These are phyloP conservation scores for Melanotaenia trifasciata DNA, from an alignment of 2,797 vertebrate species.

Conservation along the genomic window DNA sequence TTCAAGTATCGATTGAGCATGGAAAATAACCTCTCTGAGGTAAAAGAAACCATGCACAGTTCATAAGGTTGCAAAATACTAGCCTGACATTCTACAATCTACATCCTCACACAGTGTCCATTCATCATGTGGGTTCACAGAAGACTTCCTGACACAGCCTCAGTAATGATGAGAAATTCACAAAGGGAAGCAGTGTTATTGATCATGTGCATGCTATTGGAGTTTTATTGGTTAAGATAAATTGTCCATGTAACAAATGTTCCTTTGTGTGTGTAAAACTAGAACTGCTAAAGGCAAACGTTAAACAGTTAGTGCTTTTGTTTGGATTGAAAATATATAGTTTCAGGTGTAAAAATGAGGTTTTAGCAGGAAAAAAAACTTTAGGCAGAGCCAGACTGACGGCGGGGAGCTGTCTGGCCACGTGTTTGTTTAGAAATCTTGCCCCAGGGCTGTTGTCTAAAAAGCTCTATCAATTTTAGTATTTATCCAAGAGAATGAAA, in stretches of 20 bases:
- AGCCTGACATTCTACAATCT: slow-evolving; percentile 3
- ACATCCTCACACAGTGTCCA: slow-evolving; percentile 10
- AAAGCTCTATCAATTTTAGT: neutral
- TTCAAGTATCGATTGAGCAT: slow-evolving; percentile 21
- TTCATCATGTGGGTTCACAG: slow-evolving; percentile 7
- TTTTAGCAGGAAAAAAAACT: neutral
- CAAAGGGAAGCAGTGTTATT: slow-evolving; percentile 20
- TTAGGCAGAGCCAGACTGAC: neutral
- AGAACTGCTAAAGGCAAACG: neutral
- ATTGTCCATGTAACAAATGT: neutral
- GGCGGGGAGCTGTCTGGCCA: neutral
- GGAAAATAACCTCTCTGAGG: slow-evolving; percentile 25
- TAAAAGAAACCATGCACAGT: slow-evolving; percentile 19
- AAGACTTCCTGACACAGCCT: slow-evolving; percentile 1
- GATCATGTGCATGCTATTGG: slow-evolving; percentile 29
- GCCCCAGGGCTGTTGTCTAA: neutral
- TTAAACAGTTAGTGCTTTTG: neutral
- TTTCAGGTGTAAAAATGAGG: neutral
- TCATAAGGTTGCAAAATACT: slow-evolving; percentile 28
- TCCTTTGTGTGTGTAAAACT: slow-evolving; percentile 7
- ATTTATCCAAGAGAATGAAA: neutral
- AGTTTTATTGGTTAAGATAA: slow-evolving; percentile 22
- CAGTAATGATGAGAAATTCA: slow-evolving; percentile 36
- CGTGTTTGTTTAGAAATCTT: neutral
- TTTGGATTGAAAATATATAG: slow-evolving; percentile 2